Conservation (phyloP, 2,113 vertebrate species). For the Climacteris rufus region DNA sequence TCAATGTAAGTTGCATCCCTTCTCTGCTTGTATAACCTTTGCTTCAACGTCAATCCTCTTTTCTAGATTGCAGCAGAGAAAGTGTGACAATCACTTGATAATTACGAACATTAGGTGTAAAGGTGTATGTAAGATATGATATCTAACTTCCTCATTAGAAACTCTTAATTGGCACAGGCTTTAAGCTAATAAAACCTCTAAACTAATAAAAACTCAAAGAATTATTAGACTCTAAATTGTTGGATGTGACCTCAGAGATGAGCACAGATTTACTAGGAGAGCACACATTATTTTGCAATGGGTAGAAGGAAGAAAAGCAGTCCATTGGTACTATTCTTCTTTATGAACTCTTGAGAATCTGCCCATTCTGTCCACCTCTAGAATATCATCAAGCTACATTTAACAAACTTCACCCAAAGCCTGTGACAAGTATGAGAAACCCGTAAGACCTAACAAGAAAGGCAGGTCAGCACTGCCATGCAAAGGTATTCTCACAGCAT, state of each 20-base stretch:
- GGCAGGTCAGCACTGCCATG: neutral
- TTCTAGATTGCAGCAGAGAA: neutral
- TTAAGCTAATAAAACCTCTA: neutral
- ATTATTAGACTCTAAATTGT: neutral
- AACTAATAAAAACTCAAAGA: neutral
- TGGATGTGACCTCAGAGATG: neutral
- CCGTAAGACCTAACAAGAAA: neutral
- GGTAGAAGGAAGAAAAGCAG: neutral
- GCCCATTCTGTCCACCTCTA: neutral
- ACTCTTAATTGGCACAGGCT: neutral
- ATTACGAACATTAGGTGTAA: neutral
- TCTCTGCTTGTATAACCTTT: neutral
- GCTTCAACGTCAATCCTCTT: neutral
- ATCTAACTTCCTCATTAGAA: neutral
- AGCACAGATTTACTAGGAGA: neutral
- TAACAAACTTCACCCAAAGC: neutral
- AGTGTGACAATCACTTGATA: neutral
- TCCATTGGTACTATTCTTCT: neutral
- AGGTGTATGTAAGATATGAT: neutral
- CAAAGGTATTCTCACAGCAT: neutral
- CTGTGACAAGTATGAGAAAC: neutral
- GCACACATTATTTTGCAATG: neutral
- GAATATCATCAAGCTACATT: neutral
- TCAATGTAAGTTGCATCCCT: neutral
- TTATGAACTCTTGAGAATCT: neutral